Evolutionary conservation across 1,140 invertebrate species (phyloP).

Genomic region (Bombus breviceps): DNA sequence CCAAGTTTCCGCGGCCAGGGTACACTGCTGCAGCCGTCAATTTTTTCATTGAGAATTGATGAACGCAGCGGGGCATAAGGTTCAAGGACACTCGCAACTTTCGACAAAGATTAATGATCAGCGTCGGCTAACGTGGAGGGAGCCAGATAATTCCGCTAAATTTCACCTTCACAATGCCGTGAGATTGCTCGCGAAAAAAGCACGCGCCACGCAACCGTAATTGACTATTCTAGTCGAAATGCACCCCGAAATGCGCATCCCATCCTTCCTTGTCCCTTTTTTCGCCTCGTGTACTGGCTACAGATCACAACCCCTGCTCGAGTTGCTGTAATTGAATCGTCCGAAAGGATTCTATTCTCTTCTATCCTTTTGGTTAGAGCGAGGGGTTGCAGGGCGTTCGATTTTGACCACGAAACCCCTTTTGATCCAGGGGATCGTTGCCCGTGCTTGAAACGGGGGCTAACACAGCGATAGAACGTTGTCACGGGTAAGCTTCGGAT

Average conservation of each 20-base stretch:
- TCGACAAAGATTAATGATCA: conserved; percentile 63
- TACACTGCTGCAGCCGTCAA: not conserved
- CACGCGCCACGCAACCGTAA: conserved; percentile 40
- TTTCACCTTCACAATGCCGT: conserved; percentile 64
- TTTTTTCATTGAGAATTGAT: conserved; percentile 41
- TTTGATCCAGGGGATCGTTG: not conserved
- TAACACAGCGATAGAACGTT: not conserved
- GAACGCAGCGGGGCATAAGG: conserved; percentile 21
- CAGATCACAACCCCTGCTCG: not conserved
- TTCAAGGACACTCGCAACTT: conserved; percentile 42
- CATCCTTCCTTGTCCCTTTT: not conserved
- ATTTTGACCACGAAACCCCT: conserved; percentile 36
- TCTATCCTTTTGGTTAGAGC: not conserved
- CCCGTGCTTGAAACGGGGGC: not conserved
- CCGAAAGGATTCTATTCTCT: conserved; percentile 29
- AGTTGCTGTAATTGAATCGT: conserved; percentile 38
- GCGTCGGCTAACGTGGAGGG: not conserved
- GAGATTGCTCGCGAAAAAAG: conserved; percentile 45
- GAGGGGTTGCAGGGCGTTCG: conserved; percentile 10
- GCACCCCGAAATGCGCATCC: conserved; percentile 52
- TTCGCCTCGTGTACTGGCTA: not conserved
- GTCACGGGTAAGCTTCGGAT: not conserved
- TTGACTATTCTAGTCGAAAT: conserved; percentile 65
- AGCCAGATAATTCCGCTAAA: conserved; percentile 70
- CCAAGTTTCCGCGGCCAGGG: not conserved